Percentiles rank a stretch among this genome's conserved stretches.
These are phyloP conservation scores for Illadopsis cleaveri DNA, from an alignment of 2,113 vertebrate species.

Conservation along the genomic window DNA sequence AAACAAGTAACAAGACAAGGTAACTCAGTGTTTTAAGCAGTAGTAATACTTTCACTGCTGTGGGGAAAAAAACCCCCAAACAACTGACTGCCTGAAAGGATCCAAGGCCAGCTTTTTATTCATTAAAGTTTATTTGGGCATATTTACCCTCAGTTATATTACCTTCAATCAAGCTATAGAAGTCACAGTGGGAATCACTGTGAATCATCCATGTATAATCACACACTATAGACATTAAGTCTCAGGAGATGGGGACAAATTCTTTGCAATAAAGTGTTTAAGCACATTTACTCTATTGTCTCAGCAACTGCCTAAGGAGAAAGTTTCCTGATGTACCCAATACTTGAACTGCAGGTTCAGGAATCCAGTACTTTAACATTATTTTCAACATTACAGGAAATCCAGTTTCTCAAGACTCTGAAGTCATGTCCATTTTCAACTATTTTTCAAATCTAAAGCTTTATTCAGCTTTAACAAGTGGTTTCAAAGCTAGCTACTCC, in stretches of 20 bases:
- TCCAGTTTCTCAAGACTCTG: neutral
- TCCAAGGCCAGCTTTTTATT: neutral
- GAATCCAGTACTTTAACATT: neutral
- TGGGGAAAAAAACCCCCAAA: too few relatives aligned
- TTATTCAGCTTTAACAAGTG: neutral
- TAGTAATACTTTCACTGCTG: neutral
- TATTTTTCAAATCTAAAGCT: neutral
- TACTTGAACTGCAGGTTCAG: neutral
- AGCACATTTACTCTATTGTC: neutral
- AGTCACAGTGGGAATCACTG: neutral
- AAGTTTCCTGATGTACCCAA: neutral
- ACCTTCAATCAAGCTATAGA: neutral
- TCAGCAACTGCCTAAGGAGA: neutral
- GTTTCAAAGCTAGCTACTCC: neutral
- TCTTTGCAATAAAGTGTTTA: neutral
- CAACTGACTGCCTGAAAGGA: neutral
- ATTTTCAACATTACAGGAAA: neutral
- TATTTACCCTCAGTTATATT: neutral
- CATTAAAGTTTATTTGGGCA: neutral
- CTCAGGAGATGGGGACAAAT: neutral
- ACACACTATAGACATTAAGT: neutral
- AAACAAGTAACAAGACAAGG: neutral
- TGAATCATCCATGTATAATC: fast-evolving
- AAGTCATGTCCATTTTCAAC: neutral
- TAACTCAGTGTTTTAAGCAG: neutral